Base-by-base conservation (phyloP, 2,113 vertebrate genomes). In the Albula goreensis region DNA sequence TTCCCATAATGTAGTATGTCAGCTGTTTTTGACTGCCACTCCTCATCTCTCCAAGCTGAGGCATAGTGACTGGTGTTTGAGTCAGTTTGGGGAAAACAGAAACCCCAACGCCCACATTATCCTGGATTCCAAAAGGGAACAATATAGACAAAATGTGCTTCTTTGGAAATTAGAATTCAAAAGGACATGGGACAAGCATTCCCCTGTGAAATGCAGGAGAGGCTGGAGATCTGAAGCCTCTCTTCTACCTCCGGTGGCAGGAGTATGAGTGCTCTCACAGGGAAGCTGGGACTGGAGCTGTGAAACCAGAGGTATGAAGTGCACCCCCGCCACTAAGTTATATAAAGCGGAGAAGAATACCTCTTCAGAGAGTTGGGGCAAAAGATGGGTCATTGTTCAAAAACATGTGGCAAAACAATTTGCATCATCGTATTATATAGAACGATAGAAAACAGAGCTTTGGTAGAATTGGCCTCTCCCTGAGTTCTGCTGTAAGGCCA, bases 1-100 rank as follows among this genome's bases (percentile, higher is more conserved):
- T 88, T 93, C 92, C 89, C 90, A 93, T 94, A 93, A 95, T 94
- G 94, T 91, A 95, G 93, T 88, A 89, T 94, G 93, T 94, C 94
- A 93, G 90, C 90, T 92, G 90, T 91, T 89, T 89, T 91, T 88
- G 92, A 91, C 92, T 93, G 94, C 93, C 93, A 92, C 91, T 92
- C 91, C 91, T 93, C 93, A 94, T 94, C 90, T 90, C 91, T 93
- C 91, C 91, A 91, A 90, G 63, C 83, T 88, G 89, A 89, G 90
- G 93, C 88, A 91, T 91, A 92, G 91, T 92, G 92, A 93, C 93
- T 90, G 89, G 87, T 89, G 90, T 88, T 90, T 90, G 74, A 89
- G 91, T 92, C 91, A 91, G 92, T 92, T 92, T 92, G 92, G 93
- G 91, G 92, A 66, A 90, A 95, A 94, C 17, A 31, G 70, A 91